Percentiles rank a stretch among this genome's conserved stretches.
phyloP scores from a whole-genome alignment of 1,140 invertebrate genomes.

The Zelostemma sp. region DNA sequence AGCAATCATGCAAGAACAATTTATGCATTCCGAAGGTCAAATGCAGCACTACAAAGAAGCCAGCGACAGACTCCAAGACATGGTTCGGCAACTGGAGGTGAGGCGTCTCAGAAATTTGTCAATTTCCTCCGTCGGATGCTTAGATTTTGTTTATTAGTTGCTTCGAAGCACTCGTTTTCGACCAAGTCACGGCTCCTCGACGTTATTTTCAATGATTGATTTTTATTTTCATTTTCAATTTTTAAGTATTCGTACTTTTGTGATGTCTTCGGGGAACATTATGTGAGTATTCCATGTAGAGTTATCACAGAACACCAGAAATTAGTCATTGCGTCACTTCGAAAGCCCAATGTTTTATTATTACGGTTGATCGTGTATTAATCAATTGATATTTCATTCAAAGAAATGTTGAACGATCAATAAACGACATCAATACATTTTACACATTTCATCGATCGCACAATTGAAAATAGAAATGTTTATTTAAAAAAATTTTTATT shows the following conservation, averaged over 20 bases:
- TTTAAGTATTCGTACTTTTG: slow-evolving; percentile 48
- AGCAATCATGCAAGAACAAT: slow-evolving; percentile 66
- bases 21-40: slow-evolving; percentile 61
- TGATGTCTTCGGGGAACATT: slow-evolving; percentile 45
- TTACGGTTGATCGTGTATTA: too few relatives aligned
- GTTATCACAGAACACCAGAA: background rate
- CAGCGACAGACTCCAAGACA: slow-evolving; percentile 64
- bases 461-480: too few relatives aligned
- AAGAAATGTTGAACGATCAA: too few relatives aligned
- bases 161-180: background rate
- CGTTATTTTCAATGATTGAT: slow-evolving; percentile 24
- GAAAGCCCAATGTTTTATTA: too few relatives aligned
- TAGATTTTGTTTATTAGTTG: background rate
- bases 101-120: slow-evolving; percentile 18
- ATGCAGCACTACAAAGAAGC: slow-evolving; percentile 62
- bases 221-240: slow-evolving; percentile 30
- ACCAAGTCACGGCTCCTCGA: background rate
- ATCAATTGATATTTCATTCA: too few relatives aligned
- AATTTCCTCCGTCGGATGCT: background rate
- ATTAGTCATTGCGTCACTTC: too few relatives aligned
- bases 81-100: slow-evolving; percentile 74
- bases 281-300: slow-evolving; percentile 35
- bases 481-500: too few relatives aligned
- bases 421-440: too few relatives aligned
- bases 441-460: too few relatives aligned